These are phyloP conservation scores for Cyphomyrus discorhynchus DNA, from an alignment of 2,113 vertebrate species.

Conservation along the genomic window DNA sequence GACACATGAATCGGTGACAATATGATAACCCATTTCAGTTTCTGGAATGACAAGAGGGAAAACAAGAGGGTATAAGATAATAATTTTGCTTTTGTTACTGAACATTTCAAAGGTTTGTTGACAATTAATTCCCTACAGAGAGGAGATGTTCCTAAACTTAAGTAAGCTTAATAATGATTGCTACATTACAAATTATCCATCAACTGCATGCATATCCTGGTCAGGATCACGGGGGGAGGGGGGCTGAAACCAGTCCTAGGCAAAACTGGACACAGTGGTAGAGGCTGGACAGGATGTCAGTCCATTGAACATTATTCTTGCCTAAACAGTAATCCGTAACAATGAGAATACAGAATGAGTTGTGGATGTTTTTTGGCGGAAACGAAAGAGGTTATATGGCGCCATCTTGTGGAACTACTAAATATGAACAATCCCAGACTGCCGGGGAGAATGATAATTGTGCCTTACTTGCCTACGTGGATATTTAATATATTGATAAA, in stretches of 20 bases:
- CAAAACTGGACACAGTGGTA: background rate
- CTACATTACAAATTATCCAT: background rate
- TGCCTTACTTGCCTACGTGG: background rate
- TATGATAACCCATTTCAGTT: background rate
- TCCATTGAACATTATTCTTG: background rate
- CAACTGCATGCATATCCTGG: background rate
- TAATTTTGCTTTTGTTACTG: background rate
- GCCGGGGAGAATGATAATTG: background rate
- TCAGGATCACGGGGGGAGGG: background rate
- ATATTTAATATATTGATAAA: background rate
- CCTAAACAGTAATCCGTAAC: background rate
- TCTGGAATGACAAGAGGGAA: background rate
- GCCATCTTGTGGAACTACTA: conserved; percentile 1
- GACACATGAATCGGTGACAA: background rate
- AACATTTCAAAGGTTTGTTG: background rate
- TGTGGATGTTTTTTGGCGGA: background rate
- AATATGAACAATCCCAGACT: background rate
- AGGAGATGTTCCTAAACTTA: background rate
- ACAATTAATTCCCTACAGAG: background rate
- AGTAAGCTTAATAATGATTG: background rate
- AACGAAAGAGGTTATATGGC: background rate
- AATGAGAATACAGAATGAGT: background rate
- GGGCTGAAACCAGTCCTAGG: background rate
- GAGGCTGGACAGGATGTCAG: background rate
- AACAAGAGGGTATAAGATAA: background rate